Evolutionary conservation across 2,888 invertebrate genomes (phyloP), one percentile per base, ranked within the genome.

Genomic region (Drosophila acutilabella): DNA sequence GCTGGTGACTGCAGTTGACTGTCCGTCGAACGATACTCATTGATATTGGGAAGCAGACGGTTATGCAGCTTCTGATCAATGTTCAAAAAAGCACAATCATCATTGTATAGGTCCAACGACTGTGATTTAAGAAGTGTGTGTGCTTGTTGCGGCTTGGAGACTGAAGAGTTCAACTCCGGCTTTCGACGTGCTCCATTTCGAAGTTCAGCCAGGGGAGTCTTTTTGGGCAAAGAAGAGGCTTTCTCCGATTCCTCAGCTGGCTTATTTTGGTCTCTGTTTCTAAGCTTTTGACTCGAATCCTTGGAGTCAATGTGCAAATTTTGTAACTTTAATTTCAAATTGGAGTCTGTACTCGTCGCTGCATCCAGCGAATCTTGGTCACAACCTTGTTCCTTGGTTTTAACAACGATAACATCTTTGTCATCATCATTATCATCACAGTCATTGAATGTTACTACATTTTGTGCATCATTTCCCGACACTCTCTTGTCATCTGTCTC

Each of bases 301-400:
- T 44, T 50, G 3, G 71, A 41, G 36, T 38, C 68, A 16, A 86
- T 66, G 10, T 74, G 64, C 16, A 86, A 47, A 53, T 59, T 58
- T 56, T 67, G 65, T 45, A 86, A 44, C 52, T 69, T 42, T 51
- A 78, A 44, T 8, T 23, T 33, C 20, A 38, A 45, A 33, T 41
- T 45, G 54, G 75, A 48, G 0, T 11, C 47, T 16, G 13, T 42
- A 58, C 30, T 61, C 18, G 52, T 61, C 18, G 52, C 52, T 4
- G 51, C 38, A 8, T 59, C 33, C 33, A 65, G 47, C 26, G 23
- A 52, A 45, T 56, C 56, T 16, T 59, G 52, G 13, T 79, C 80
- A 85, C 81, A 85, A 79, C 78, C 78, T 68, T 56, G 65, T 62
- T 53, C 30, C 30, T 30, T 30, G 30, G 64, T 30, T 36, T 75